Evolutionary conservation across 2,113 vertebrate genomes (phyloP), one percentile per base, ranked within the genome.

Genomic region (Setophaga kirtlandii): DNA sequence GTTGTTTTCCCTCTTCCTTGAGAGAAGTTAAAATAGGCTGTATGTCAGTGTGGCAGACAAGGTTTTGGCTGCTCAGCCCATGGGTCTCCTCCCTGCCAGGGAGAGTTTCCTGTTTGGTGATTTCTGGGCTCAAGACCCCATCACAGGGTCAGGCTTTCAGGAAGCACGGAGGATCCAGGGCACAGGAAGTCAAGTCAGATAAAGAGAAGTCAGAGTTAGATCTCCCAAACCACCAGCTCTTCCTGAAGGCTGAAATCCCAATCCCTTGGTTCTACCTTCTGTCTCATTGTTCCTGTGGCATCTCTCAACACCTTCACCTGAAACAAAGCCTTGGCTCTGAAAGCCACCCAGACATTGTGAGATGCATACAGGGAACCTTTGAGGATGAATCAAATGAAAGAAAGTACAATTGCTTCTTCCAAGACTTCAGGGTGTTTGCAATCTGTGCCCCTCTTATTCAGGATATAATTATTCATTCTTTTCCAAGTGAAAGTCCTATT

Each of bases 381-480:
- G n/a, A 37, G 31, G 60, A 83, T 95, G 83, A 97, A 82, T 82
- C 83, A 90, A 83, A 92, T 13, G 35, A 87, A 89, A 97, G 86
- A 88, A 94, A 83, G 59, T 83, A 74, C 63, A 88, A 90, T 95
- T 90, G 79, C 46, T 88, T 87, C 86, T 76, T 83, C 83, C 62
- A 78, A 30, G 68, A 90, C 86, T 94, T 82, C 1, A 0, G 73
- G 80, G 83, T 87, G 86, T 92, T 95, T 87, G 58, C 77, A 92
- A 75, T 89, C 65, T 18, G 0, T 68, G 49, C 30, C 69, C 60
- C 49, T 78, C 79, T 90, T 77, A 95, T 68, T 94, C 93, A 94
- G 27, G 35, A 64, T 35, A 37, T 83, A 94, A 95, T 93, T 95
- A 83, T 93, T 90, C 83, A 95, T 75, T 64, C 82, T 95, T 93